A percentile compares a stretch with the other conserved stretches of the same genome.
These are phyloP conservation scores for Scaptomyza graminum DNA, from an alignment of 1,140 invertebrate species.

Conservation along the genomic window DNA sequence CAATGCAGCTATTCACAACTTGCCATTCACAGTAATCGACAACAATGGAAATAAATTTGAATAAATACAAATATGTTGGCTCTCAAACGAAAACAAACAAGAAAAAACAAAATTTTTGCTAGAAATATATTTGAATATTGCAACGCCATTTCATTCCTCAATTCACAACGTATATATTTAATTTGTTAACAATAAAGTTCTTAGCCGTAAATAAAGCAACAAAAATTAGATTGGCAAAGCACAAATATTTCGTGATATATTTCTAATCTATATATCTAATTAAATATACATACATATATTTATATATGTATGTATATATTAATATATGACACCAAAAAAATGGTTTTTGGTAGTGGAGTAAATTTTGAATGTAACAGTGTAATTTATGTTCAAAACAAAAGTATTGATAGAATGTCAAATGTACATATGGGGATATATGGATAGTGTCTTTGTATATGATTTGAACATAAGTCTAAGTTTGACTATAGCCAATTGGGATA, in stretches of 20 bases:
- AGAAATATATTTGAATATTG: neutral
- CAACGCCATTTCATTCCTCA: neutral
- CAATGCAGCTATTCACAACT: neutral
- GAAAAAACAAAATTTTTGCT: neutral
- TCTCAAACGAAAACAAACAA: neutral
- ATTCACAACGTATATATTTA: too few species aligned
- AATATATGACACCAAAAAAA: neutral
- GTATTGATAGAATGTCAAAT: neutral
- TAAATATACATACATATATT: too few species aligned
- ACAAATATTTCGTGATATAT: neutral
- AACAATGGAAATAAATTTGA: slow-evolving; percentile 5
- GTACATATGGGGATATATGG: slow-evolving; percentile 1
- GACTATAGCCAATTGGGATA: slow-evolving; percentile 36
- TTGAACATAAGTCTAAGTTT: slow-evolving; percentile 21
- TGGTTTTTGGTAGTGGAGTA: neutral
- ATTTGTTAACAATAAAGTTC: neutral
- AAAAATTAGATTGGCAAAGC: too few species aligned
- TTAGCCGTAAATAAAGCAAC: neutral
- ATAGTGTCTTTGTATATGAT: neutral
- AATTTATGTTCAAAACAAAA: slow-evolving; percentile 7
- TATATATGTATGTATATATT: too few species aligned
- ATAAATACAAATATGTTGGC: neutral
- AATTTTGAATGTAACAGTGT: neutral
- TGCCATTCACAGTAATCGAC: slow-evolving; percentile 27
- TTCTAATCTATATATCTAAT: neutral